Base-by-base conservation (phyloP, 2,113 vertebrate species). In the Chloropsis cyanopogon region DNA sequence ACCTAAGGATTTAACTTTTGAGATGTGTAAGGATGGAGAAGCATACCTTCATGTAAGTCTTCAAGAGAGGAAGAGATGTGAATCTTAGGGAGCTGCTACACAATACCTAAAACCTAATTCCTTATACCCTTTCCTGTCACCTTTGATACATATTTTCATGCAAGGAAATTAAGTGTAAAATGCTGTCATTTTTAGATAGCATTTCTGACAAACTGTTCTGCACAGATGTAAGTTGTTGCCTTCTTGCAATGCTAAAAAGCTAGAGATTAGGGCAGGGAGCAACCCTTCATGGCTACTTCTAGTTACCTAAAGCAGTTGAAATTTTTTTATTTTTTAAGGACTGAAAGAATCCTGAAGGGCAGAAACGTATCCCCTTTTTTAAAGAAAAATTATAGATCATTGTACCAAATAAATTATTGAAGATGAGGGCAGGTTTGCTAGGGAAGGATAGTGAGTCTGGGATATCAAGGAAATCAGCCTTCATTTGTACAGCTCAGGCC, bases 81-180 rank as follows among this genome's bases (percentile, higher is more conserved):
- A 65, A 35, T 49, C 64, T 50, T 63, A 18, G 19, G 6, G 8
- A 85, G 11, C 5, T 75, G 6, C 17, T 60, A 7, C 39, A 13
- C 29, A 47, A 14, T 6, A 23, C 10, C 24, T 83, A 37, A 83
- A 77, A 75, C 9, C 9, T 68, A 76, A 76, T 61, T 79, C 50
- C 15, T 92, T 66, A n/a, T 65, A 68, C 6, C 19, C 10, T 82
- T 89, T 75, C 35, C 11, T 78, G 63, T 81, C 77, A 52, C 41
- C 33, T 59, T 80, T 52, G 22, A 72, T 41, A 37, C 0, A 5
- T 71, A 28, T 82, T 92, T 91, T 52, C n/a, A 70, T 1, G 2
- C 26, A 80, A 49, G 12, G 23, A 96, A 96, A 94, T 75, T 60
- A 85, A 47, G 23, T 35, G 31, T 39, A 85, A 93, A 96, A 80